These are phyloP conservation scores for Xiphophorus maculatus DNA, from an alignment of 2,113 vertebrate species.

Conservation along the genomic window DNA sequence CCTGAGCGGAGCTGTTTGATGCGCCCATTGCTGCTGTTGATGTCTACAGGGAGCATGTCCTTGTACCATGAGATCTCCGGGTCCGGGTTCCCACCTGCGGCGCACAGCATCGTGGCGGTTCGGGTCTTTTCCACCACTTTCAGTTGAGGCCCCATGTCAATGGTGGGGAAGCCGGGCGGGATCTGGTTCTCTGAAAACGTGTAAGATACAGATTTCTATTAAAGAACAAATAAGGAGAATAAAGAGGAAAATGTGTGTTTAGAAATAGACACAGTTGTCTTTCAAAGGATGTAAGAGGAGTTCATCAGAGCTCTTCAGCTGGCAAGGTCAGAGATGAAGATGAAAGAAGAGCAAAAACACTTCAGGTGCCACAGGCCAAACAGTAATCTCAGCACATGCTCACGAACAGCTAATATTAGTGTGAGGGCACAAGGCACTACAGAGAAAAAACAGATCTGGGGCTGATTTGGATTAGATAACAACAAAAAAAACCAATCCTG, in stretches of 20 bases:
- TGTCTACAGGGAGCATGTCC: conserved; percentile 97
- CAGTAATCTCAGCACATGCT: conserved; percentile 14
- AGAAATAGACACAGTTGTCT: conserved; percentile 20
- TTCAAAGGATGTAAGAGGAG: conserved; percentile 23
- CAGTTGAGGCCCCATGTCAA: conserved; percentile 98
- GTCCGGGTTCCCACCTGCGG: conserved; percentile 95
- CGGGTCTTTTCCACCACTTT: conserved; percentile 96
- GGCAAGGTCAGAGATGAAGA: conserved; percentile 38
- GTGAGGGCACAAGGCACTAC: neutral
- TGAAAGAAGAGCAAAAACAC: conserved; percentile 38
- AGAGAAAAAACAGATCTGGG: conserved; percentile 9
- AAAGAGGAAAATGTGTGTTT: neutral
- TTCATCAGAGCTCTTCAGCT: conserved; percentile 36
- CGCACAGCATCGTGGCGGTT: conserved; percentile 96
- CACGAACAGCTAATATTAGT: neutral
- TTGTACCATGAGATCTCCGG: conserved; percentile 99
- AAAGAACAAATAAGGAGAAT: neutral
- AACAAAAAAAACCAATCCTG: conserved; percentile 16
- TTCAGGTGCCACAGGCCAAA: conserved; percentile 39
- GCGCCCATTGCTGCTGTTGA: conserved; percentile 89
- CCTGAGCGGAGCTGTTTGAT: conserved; percentile 99
- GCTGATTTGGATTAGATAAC: conserved; percentile 34
- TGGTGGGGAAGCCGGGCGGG: conserved; percentile 92
- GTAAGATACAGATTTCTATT: conserved; percentile 11
- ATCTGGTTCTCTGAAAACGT: conserved; percentile 89